Evolutionary conservation across 53 echinoderm and acorn worm species (phyloP).

Genomic region (Actinopyga echinites): DNA sequence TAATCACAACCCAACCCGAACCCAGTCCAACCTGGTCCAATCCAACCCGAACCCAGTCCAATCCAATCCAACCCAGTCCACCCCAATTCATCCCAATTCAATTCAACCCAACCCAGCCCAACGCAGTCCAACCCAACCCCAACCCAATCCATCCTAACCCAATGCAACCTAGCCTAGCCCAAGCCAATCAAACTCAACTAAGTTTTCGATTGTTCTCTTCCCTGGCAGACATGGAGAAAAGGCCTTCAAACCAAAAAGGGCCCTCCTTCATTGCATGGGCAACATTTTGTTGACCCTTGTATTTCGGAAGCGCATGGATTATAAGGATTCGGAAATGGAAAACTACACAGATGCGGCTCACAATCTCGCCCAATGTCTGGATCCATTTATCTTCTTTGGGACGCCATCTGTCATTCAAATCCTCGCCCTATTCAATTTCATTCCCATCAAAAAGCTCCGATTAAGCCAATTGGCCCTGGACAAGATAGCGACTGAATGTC

Average conservation of each 20-base stretch:
- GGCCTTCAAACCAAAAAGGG: conserved; percentile 11
- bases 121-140: background rate
- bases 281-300: conserved; percentile 26
- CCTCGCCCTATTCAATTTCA: conserved; percentile 7
- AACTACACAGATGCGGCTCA: conserved; percentile 3
- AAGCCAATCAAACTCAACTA: background rate
- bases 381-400: conserved; percentile 19
- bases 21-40: no score
- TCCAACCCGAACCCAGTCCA: no score
- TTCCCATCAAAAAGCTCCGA: conserved; percentile 17
- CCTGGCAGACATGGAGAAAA: background rate
- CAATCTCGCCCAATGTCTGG: conserved; percentile 26
- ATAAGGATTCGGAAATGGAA: background rate
- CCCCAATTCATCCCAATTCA: background rate
- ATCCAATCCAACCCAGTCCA: background rate
- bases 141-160: background rate
- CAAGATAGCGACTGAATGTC: conserved; percentile 27
- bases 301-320: conserved; percentile 18
- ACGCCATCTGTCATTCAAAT: conserved; percentile 8
- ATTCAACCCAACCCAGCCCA: background rate
- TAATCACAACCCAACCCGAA: no score
- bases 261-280: conserved; percentile 31
- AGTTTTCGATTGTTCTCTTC: background rate
- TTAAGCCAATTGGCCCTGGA: conserved; percentile 24
- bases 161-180: background rate